These are phyloP conservation scores for Eulemur macaco DNA, from an alignment of 2,113 vertebrate species.

Conservation along the genomic window DNA sequence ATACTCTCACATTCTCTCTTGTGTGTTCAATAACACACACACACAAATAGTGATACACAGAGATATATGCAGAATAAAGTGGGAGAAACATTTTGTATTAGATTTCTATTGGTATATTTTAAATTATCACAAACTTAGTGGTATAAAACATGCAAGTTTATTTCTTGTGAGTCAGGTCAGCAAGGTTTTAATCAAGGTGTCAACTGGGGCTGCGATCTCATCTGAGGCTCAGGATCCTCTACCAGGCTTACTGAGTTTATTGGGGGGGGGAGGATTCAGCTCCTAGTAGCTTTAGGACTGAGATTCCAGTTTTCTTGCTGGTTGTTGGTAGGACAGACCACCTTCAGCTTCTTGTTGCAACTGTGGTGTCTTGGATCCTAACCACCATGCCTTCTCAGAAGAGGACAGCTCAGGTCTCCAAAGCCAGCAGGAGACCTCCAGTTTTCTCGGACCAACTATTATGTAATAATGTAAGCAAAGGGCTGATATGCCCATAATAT, in stretches of 20 bases:
- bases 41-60: too few species aligned
- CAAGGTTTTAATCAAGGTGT: not conserved
- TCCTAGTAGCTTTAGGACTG: not conserved
- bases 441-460: not conserved
- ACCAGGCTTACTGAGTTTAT: not conserved
- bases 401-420: not conserved
- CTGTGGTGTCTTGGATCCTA: too few species aligned
- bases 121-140: not conserved
- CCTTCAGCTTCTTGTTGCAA: not conserved
- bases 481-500: not conserved
- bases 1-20: too few species aligned
- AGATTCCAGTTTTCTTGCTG: too few species aligned
- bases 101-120: not conserved
- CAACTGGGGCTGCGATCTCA: not conserved
- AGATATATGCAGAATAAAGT: too few species aligned
- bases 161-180: not conserved
- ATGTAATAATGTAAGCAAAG: not conserved
- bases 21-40: too few species aligned
- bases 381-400: not conserved
- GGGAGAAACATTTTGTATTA: too few species aligned
- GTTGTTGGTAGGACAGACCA: too few species aligned
- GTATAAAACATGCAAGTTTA: not conserved
- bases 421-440: not conserved
- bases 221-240: not conserved
- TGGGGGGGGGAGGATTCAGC: rapidly evolving